Evolutionary conservation across 2,797 vertebrate species (phyloP).

Genomic region (Hephaestus fuliginosus): DNA sequence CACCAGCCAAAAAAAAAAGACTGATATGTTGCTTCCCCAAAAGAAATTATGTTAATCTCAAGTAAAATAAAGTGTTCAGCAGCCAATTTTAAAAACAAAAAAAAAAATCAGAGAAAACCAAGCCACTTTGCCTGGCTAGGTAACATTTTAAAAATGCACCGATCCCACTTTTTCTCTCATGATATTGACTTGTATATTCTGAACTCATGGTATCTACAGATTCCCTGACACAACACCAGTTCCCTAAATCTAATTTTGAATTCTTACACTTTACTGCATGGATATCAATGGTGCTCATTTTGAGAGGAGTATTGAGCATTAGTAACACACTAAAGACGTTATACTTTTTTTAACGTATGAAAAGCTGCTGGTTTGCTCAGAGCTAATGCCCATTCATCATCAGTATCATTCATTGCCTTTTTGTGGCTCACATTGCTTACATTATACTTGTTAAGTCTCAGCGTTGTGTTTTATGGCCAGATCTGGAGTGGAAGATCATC

Average conservation of each 20-base stretch:
- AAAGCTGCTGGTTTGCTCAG: background rate
- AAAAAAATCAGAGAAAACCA: too few relatives aligned
- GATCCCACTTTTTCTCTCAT: background rate
- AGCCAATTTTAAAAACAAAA: too few relatives aligned
- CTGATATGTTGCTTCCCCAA: background rate
- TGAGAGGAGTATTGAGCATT: background rate
- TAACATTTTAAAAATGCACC: background rate
- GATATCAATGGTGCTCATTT: too few relatives aligned
- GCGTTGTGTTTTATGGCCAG: conserved; percentile 69
- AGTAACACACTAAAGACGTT: background rate
- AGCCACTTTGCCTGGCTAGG: background rate
- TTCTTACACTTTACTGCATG: too few relatives aligned
- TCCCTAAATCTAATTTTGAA: too few relatives aligned
- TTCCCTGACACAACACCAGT: background rate
- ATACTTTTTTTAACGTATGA: background rate
- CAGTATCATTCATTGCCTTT: background rate
- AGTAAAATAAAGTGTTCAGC: too few relatives aligned
- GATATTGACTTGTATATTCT: background rate
- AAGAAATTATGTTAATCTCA: background rate
- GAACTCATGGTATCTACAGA: background rate
- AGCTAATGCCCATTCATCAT: background rate
- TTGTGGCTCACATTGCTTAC: background rate
- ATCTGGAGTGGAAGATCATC: conserved; percentile 95
- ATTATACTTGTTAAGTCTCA: background rate
- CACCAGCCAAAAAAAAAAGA: background rate